A percentile compares a stretch with the other conserved stretches of the same genome.
phyloP scores from a whole-genome alignment of 1,140 invertebrate genomes.

The Cecropterus lyciades region DNA sequence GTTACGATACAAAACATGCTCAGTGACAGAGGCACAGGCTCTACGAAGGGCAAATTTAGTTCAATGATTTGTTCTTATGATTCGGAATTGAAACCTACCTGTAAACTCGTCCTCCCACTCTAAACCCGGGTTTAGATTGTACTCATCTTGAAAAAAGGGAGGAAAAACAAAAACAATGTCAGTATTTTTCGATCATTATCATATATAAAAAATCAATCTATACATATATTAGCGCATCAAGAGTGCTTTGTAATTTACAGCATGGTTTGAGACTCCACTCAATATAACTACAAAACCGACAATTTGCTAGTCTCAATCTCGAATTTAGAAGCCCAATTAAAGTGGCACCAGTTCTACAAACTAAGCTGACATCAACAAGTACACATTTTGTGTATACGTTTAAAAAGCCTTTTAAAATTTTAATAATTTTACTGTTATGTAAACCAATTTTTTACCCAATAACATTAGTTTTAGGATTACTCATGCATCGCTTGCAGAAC shows the following conservation, averaged over 20 bases:
- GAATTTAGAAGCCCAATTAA: conserved; percentile 14
- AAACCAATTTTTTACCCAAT: not conserved
- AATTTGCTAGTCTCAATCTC: conserved; percentile 4
- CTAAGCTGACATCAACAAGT: conserved; percentile 5
- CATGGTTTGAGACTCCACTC: conserved; percentile 59
- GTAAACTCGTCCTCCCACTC: conserved; percentile 99
- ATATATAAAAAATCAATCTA: conserved; percentile 62
- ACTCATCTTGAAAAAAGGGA: conserved; percentile 96
- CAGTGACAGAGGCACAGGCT: conserved; percentile 79
- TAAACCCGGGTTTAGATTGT: conserved; percentile 99
- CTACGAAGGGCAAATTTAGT: conserved; percentile 77
- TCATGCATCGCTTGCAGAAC: conserved; percentile 41
- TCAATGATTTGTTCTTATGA: conserved; percentile 72
- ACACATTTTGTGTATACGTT: conserved; percentile 4
- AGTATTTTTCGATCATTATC: conserved; percentile 83
- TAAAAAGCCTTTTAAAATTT: not conserved
- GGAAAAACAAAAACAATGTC: conserved; percentile 88
- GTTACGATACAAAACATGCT: conserved; percentile 75
- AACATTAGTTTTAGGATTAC: conserved; percentile 19
- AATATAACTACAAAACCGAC: conserved; percentile 58
- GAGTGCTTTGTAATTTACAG: conserved; percentile 78
- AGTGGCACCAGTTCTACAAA: conserved; percentile 40
- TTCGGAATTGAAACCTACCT: conserved; percentile 93
- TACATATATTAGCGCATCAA: conserved; percentile 74
- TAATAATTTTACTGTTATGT: not conserved